phyloP scores from a whole-genome alignment of 2,797 vertebrate genomes.

The Chloroceryle inda region DNA sequence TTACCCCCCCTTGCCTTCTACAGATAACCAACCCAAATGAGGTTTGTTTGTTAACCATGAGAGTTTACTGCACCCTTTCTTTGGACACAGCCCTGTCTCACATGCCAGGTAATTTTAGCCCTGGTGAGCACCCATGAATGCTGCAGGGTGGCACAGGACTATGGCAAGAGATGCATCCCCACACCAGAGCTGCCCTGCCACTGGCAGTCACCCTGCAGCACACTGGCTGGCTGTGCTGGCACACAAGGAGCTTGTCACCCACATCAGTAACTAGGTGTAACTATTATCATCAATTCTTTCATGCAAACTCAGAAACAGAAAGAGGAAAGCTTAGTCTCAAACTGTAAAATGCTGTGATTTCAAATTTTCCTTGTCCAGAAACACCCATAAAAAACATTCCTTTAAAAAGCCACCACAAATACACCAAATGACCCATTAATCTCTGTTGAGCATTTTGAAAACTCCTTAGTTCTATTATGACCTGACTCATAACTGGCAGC shows the following conservation, averaged over 20 bases:
- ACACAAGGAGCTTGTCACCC: accelerated
- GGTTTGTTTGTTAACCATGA: not conserved
- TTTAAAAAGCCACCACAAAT: not conserved
- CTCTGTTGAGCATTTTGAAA: not conserved
- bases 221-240: not conserved
- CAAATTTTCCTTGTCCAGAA: not conserved
- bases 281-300: not conserved
- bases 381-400: not conserved
- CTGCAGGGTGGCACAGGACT: not conserved
- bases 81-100: accelerated
- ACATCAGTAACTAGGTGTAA: not conserved
- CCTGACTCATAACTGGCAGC: not conserved
- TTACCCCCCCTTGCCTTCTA: not conserved
- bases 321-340: not conserved
- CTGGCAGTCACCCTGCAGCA: too few relatives aligned
- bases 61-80: accelerated
- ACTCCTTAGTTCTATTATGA: not conserved
- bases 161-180: not conserved
- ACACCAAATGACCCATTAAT: not conserved
- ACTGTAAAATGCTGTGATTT: not conserved
- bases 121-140: accelerated
- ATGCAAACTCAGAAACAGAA: not conserved
- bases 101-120: accelerated
- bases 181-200: accelerated
- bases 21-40: not conserved